Conservation (phyloP, 92 coral and sea anemone genomes). For the Pocillopora meandrina region DNA sequence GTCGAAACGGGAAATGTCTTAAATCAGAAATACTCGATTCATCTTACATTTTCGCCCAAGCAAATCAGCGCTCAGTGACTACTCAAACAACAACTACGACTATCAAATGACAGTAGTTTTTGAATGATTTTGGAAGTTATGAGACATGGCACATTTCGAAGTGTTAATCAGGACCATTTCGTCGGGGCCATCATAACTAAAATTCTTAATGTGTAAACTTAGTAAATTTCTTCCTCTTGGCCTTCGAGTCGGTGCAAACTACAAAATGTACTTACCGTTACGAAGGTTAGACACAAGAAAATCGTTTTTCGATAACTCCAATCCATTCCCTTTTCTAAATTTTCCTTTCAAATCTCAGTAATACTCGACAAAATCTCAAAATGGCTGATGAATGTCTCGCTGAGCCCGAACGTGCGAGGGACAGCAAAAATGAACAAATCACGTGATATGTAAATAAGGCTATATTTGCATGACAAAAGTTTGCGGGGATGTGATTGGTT, state of each 20-base stretch:
- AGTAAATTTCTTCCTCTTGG: not conserved
- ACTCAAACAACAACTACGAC: too few species aligned
- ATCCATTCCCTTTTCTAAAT: constrained; percentile 44
- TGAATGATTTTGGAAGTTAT: too few species aligned
- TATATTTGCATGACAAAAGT: constrained; percentile 45
- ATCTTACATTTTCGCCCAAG: too few species aligned
- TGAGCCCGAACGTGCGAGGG: not conserved
- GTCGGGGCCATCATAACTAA: not conserved
- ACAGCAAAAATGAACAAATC: not conserved
- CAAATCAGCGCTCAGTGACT: too few species aligned
- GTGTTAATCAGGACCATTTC: not conserved
- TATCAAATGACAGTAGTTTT: too few species aligned
- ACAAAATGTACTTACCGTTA: constrained; percentile 46
- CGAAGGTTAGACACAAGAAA: constrained; percentile 15
- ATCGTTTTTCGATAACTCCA: constrained; percentile 38
- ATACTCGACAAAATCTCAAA: constrained; percentile 46
- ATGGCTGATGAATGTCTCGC: constrained; percentile 7
- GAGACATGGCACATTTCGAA: too few species aligned
- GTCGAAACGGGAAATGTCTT: too few species aligned
- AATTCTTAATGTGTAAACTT: not conserved
- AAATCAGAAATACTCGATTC: too few species aligned
- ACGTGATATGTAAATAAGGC: constrained; percentile 31
- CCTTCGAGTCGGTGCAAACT: not conserved
- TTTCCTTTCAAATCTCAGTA: constrained; percentile 23
- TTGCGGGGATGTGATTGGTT: constrained; percentile 36